A percentile compares a stretch with the other conserved stretches of the same genome.
Evolutionary conservation across 1,140 invertebrate genomes (phyloP).

Genomic region (Habropoda laboriosa): DNA sequence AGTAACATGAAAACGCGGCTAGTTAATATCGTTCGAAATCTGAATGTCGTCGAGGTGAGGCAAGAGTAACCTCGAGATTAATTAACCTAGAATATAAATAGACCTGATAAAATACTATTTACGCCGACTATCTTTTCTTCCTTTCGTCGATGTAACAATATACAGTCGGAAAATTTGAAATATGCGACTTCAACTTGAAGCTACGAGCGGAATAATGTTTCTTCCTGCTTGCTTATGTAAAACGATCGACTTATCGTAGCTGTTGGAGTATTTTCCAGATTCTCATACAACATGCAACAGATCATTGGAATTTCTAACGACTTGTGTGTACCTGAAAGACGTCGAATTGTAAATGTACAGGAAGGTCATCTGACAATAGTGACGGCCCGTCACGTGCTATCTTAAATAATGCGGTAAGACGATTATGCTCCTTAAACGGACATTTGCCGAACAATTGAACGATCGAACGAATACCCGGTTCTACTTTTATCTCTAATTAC

Average conservation of each 20-base stretch:
- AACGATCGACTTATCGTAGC: not conserved
- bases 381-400: not conserved
- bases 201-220: not conserved
- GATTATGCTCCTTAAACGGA: not conserved
- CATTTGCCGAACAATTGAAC: not conserved
- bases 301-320: not conserved
- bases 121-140: no score
- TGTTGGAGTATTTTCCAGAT: not conserved
- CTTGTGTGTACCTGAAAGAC: not conserved
- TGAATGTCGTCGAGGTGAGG: not conserved
- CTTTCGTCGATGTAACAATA: no score
- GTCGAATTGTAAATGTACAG: conserved; percentile 2
- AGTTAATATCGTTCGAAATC: not conserved
- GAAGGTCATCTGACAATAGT: not conserved
- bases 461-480: no score
- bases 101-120: no score
- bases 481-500: no score
- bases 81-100: not conserved
- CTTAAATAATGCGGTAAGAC: no score
- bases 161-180: no score
- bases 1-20: not conserved
- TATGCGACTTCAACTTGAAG: no score
- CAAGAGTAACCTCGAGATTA: not conserved
- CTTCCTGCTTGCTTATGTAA: not conserved
- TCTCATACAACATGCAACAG: not conserved